Evolutionary conservation across 92 coral and sea anemone species (phyloP), one percentile per base, ranked within the genome.

Genomic region (Pocillopora meandrina): DNA sequence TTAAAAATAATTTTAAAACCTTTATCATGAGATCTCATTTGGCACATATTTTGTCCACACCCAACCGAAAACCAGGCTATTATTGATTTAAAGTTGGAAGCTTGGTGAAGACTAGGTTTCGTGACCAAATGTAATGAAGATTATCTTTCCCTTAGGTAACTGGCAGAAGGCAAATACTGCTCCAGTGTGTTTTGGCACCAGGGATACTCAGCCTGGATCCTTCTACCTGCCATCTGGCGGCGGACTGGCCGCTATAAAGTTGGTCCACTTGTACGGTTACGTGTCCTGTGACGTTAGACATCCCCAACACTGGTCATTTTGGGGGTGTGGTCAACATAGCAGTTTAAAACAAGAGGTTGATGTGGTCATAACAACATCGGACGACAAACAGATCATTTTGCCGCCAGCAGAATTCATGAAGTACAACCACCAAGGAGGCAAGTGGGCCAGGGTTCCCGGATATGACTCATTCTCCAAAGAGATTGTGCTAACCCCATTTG

Each of bases 161-260:
- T 42, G 49, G 49, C 49, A 42, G 49, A 42, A 42, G 49, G 49
- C 49, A 42, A 68, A 68, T 31, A 26, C 72, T 9, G 72, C 72
- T 47, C 42, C 72, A 68, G 72, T 68, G 72, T 68, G 72, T 26
- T 68, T 68, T 68, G 72, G 72, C 0, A 14, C 72, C 72, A 68
- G 35, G 49, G 72, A 68, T 47, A 68, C 5, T 47, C 72, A 68
- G 72, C 21, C 21, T 68, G 72, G 72, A 2, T 23, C 72, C 14
- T 68, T 68, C 17, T 26, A 68, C 2, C 42, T 17, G 31, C 35
- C 72, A 23, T 26, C 17, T 23, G 72, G 72, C 15, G 72, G 72
- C 42, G 35, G 17, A 9, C 72, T 68, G 72, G 35, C 21, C 42
- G 35, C 14, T 35, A 68, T 68, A 16, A 68, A 68, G 72, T 47